Base-by-base conservation (phyloP, 2,113 vertebrate genomes). In the Semicossyphus pulcher region DNA sequence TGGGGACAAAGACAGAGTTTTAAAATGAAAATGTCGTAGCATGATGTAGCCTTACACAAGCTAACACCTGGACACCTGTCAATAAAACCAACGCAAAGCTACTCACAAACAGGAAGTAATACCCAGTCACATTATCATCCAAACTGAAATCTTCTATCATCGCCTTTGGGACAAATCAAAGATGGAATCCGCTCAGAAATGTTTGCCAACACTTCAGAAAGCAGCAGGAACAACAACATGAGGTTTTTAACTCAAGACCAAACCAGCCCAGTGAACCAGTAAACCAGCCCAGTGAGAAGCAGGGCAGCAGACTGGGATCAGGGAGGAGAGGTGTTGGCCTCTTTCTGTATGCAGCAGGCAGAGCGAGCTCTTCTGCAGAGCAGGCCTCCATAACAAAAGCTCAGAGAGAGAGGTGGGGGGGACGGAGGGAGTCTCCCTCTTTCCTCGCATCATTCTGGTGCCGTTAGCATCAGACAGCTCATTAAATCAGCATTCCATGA, bases 301-400 rank as follows among this genome's bases (percentile, higher is more conserved):
- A 36, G 37, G 25, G 23, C n/a, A 65, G 48, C 49, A 57, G 44
- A 18, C 47, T 63, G 53, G 37, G 61, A 61, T 7, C 21, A 48
- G 63, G 39, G 37, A 69, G 23, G 26, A 48, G 62, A 72, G 77
- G 67, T 80, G 76, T 75, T 68, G 87, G 85, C 76, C 78, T 89
- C 54, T 66, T 74, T 80, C 48, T 80, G 82, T 54, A 85, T 88
- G 84, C 88, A 78, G 72, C 86, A 80, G 70, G 68, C 76, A 64
- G 23, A 63, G 57, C 36, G 25, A 75, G 67, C 68, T 61, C 34
- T 47, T 74, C 86, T 90, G 85, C 83, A 85, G 76, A 88, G 74
- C 69, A 86, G 86, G 85, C 86, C 90, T 86, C 86, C 82, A 83
- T 26, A 86, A 90, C 90, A 91, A 88, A 86, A 87, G 86, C 87